Percentiles rank a stretch among this genome's conserved stretches.
These are phyloP conservation scores for Phrynosoma blainvillii DNA, from an alignment of 2,113 vertebrate genomes.

Conservation along the genomic window DNA sequence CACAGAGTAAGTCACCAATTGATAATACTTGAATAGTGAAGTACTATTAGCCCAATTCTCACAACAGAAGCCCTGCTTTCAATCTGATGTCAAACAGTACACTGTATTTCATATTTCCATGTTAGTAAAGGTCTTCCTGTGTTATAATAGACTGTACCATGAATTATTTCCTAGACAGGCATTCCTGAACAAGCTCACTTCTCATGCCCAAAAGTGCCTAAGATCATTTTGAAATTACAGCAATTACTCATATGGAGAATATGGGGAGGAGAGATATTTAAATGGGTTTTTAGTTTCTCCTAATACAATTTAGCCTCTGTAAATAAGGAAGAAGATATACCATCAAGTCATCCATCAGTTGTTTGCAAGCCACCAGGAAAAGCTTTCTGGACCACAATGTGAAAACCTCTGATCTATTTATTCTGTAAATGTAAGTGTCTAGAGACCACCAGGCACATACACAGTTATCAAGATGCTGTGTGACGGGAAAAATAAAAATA, in stretches of 20 bases:
- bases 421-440: conserved; percentile 52
- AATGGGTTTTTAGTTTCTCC: conserved; percentile 37
- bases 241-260: conserved; percentile 33
- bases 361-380: conserved; percentile 35
- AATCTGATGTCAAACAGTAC: accelerated
- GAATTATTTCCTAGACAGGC: conserved; percentile 24
- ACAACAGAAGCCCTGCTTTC: conserved; percentile 4
- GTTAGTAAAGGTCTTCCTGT: not conserved
- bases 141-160: not conserved
- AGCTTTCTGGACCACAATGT: conserved; percentile 28
- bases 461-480: conserved; percentile 58
- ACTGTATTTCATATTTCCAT: not conserved
- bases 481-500: conserved; percentile 62
- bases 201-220: not conserved
- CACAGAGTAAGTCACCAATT: conserved; percentile 11
- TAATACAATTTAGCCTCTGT: conserved; percentile 23
- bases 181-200: conserved; percentile 19
- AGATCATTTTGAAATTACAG: conserved; percentile 27
- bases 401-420: conserved; percentile 49
- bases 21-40: conserved; percentile 1
- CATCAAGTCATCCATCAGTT: conserved; percentile 32
- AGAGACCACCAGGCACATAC: conserved; percentile 53
- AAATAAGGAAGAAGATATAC: conserved; percentile 42
- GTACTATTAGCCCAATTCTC: not conserved
- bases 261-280: conserved; percentile 22